phyloP scores from a whole-genome alignment of 2,888 invertebrate genomes.

The Mongoloraphidia duomilia region DNA sequence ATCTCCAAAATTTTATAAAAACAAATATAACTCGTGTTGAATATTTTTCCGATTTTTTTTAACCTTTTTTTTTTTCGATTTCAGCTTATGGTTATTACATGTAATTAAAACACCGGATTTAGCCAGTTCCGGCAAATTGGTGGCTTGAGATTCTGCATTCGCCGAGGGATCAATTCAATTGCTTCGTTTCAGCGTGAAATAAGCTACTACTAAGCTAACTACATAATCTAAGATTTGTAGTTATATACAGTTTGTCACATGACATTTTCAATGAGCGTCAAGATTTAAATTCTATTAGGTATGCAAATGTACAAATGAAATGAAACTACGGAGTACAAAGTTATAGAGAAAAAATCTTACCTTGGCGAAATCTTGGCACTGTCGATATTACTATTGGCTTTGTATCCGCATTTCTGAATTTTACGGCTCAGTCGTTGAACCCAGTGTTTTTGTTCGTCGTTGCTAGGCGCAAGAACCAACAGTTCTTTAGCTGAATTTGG shows the following conservation, averaged over 20 bases:
- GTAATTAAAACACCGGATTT: too few relatives aligned
- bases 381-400: conserved; percentile 57
- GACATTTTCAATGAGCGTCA: not conserved
- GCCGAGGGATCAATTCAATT: too few relatives aligned
- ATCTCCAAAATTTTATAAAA: too few relatives aligned
- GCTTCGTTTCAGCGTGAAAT: too few relatives aligned
- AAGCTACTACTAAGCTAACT: not conserved
- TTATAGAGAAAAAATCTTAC: conserved; percentile 35
- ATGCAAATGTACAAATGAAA: conserved; percentile 11
- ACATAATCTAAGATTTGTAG: not conserved
- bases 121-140: too few relatives aligned
- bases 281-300: not conserved
- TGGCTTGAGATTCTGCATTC: too few relatives aligned
- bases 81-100: too few relatives aligned
- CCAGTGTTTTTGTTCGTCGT: conserved; percentile 87
- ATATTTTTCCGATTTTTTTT: too few relatives aligned
- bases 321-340: conserved; percentile 19
- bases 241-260: not conserved
- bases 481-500: conserved; percentile 88
- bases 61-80: too few relatives aligned
- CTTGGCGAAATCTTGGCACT: conserved; percentile 62
- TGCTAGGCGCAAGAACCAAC: conserved; percentile 70
- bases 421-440: conserved; percentile 80
- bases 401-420: conserved; percentile 86
- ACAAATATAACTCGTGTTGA: too few relatives aligned